Evolutionary conservation across 2,113 vertebrate genomes (phyloP), one percentile per base, ranked within the genome.

Genomic region (Orientallactaga bullata): DNA sequence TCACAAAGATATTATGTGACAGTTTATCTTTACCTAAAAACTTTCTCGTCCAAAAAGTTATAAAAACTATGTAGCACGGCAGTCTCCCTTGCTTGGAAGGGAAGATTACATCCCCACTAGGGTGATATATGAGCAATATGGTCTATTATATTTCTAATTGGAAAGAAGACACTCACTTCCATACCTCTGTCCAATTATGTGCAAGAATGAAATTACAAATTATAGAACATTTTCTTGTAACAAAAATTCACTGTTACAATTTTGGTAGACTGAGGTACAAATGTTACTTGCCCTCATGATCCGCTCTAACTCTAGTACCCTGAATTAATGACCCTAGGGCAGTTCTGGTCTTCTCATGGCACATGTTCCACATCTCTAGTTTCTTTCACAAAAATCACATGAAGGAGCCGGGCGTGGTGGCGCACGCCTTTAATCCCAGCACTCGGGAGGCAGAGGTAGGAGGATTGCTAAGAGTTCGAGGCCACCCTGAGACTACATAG

Each of bases 41-140:
- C n/a, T 93, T 96, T 95, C 91, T 96, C 84, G 84, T 95, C 97
- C 94, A 94, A 76, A 97, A 98, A 98, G 96, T 97, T 97, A 98
- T 80, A 97, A 93, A 90, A 84, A n/a, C 88, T 94, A 83, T 72
- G 90, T 77, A 94, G 63, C 85, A 93, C 26, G 90, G n/a, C n/a
- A n/a, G 15, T 0, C 91, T 85, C 86, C 88, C 94, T 88, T 92
- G 84, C 91, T 96, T 73, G 61, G 37, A 93, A 95, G 88, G 95
- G 68, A 95, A 94, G 85, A 88, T 91, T 35, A 86, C 66, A 60
- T 87, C 88, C 71, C 79, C 79, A 80, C 61, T 68, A 88, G 39
- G 88, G 77, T 26, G 63, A 80, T 18, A 91, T 3, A 82, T 37
- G 91, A 92, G 92, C 91, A 73, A 95, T 76, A 79, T 47, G 85